Conservation (phyloP, 2,888 invertebrate species). For the Perizoma flavofasciatum region DNA sequence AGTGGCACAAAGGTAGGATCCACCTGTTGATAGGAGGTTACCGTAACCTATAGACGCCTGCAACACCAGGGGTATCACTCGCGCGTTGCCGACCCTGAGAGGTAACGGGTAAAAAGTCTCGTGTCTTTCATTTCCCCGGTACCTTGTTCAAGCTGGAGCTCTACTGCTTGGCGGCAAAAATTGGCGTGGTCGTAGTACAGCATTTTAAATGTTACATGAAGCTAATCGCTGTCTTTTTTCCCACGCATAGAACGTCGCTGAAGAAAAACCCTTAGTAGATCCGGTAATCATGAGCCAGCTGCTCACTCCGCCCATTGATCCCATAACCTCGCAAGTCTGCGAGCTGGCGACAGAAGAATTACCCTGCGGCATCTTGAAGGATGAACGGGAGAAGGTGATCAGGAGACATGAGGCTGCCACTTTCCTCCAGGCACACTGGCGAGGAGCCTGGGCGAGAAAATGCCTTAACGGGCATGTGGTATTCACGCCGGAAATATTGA, state of each 20-base stretch:
- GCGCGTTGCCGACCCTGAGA: too few relatives aligned
- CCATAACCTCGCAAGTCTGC: slow-evolving; percentile 57
- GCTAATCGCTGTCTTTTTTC: too few relatives aligned
- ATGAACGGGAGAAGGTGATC: slow-evolving; percentile 60
- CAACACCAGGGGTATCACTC: too few relatives aligned
- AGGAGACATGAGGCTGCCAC: slow-evolving; percentile 68
- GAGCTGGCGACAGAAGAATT: slow-evolving; percentile 63
- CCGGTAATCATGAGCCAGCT: slow-evolving; percentile 49
- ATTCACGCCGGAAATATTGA: slow-evolving; percentile 57
- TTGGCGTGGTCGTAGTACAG: too few relatives aligned
- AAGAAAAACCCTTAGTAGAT: slow-evolving; percentile 49
- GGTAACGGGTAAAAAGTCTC: too few relatives aligned
- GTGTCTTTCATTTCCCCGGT: too few relatives aligned
- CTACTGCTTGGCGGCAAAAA: too few relatives aligned
- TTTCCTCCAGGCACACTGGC: slow-evolving; percentile 66
- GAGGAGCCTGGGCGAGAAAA: slow-evolving; percentile 65
- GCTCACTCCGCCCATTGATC: slow-evolving; percentile 43
- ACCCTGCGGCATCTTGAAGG: slow-evolving; percentile 64
- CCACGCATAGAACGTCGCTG: slow-evolving; percentile 27
- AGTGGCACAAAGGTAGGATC: too few relatives aligned
- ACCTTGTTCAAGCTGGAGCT: too few relatives aligned
- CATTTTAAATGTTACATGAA: too few relatives aligned
- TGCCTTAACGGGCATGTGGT: slow-evolving; percentile 46
- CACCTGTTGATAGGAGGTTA: too few relatives aligned
- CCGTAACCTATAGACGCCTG: too few relatives aligned